Evolutionary conservation across 2,113 vertebrate genomes (phyloP).

Genomic region (Thryonomys swinderianus): DNA sequence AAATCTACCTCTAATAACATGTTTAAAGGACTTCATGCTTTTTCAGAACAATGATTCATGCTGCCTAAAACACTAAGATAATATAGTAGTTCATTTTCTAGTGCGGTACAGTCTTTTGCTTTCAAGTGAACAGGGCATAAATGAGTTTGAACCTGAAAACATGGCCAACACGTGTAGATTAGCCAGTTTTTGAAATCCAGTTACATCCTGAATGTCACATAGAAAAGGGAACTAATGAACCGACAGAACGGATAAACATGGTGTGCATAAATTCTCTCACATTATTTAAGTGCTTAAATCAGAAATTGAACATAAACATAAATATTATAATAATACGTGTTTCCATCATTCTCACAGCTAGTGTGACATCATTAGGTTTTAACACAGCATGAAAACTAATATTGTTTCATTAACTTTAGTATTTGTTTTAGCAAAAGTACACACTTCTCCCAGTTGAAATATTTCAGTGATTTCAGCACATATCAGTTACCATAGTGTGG

Average conservation of each 20-base stretch:
- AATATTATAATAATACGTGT: constrained; percentile 20
- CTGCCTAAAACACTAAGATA: constrained; percentile 34
- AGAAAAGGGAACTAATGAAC: constrained; percentile 44
- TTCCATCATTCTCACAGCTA: constrained; percentile 42
- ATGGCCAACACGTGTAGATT: constrained; percentile 67
- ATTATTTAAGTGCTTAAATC: constrained; percentile 49
- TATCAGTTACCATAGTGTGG: neutral
- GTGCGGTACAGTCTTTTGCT: constrained; percentile 48
- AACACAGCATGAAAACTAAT: constrained; percentile 20
- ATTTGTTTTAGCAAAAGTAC: constrained; percentile 41
- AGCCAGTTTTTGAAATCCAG: constrained; percentile 33
- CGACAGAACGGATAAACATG: constrained; percentile 59
- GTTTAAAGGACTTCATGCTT: constrained; percentile 4
- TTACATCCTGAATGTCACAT: constrained; percentile 50
- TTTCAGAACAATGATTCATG: constrained; percentile 26
- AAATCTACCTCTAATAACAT: constrained; percentile 7
- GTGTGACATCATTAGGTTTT: neutral
- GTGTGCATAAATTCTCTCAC: constrained; percentile 45
- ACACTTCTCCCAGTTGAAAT: neutral
- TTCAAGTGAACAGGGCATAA: constrained; percentile 47
- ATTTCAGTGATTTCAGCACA: neutral
- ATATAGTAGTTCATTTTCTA: constrained; percentile 52
- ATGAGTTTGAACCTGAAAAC: constrained; percentile 58
- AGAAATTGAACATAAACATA: constrained; percentile 40
- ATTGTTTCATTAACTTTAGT: constrained; percentile 43